These are phyloP conservation scores for Autographa pulchrina DNA, from an alignment of 2,888 invertebrate genomes.

Conservation along the genomic window DNA sequence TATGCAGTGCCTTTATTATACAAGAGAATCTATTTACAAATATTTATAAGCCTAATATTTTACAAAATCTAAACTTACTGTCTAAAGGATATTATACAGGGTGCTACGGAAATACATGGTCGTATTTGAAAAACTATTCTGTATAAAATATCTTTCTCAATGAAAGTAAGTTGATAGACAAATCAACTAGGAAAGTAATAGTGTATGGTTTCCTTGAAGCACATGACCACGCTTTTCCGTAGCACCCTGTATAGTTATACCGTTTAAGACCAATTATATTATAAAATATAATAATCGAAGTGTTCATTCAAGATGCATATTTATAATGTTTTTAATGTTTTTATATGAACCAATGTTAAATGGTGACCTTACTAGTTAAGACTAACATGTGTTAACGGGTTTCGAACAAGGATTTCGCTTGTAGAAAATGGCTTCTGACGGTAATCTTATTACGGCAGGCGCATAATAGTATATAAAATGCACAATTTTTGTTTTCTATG, in stretches of 20 bases:
- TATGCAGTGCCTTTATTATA: neutral
- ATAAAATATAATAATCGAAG: too few species aligned
- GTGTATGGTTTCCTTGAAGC: too few species aligned
- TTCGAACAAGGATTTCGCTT: constrained; percentile 52
- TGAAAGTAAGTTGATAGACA: too few species aligned
- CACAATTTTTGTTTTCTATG: constrained; percentile 15
- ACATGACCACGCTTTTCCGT: too few species aligned
- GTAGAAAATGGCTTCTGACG: constrained; percentile 52
- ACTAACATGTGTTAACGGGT: constrained; percentile 42
- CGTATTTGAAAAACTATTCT: too few species aligned
- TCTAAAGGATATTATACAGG: too few species aligned
- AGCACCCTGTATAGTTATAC: too few species aligned
- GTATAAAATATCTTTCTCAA: too few species aligned
- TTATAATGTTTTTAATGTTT: neutral
- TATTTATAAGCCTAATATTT: neutral
- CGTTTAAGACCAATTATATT: too few species aligned
- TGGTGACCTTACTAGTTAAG: constrained; percentile 20
- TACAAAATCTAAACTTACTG: too few species aligned
- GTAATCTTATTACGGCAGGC: constrained; percentile 51
- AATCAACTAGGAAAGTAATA: too few species aligned
- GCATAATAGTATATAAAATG: constrained; percentile 11
- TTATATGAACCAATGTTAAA: constrained; percentile 1
- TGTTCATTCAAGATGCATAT: neutral
- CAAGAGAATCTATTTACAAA: neutral
- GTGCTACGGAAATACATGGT: too few species aligned